phyloP scores from a whole-genome alignment of 64 coral and sea anemone genomes.

The Pocillopora verrucosa region DNA sequence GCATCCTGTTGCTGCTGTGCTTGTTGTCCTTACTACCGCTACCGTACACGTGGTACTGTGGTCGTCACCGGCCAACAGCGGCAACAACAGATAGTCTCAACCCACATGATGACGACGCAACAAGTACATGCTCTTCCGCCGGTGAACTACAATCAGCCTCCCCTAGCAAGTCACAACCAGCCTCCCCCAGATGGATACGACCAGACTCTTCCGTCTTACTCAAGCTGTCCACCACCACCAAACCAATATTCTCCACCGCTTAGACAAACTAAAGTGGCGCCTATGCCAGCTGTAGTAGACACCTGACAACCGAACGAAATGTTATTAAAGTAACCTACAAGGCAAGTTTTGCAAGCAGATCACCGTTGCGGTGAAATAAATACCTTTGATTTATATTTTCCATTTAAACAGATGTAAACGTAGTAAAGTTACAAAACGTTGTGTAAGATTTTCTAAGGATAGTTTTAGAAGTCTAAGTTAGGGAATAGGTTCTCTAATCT shows the following conservation, averaged over 20 bases:
- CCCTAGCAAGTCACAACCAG: not conserved
- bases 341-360: too few species aligned
- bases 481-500: too few species aligned
- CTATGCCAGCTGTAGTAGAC: not conserved
- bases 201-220: not conserved
- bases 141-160: not conserved
- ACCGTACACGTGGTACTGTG: not conserved
- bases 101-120: not conserved
- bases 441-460: too few species aligned
- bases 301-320: too few species aligned
- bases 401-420: too few species aligned
- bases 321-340: too few species aligned
- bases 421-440: too few species aligned
- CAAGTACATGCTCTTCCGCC: not conserved
- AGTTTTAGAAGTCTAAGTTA: too few species aligned
- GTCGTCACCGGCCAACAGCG: not conserved
- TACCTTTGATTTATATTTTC: too few species aligned
- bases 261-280: not conserved
- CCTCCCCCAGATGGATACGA: not conserved
- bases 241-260: not conserved
- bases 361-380: too few species aligned
- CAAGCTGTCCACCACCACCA: not conserved
- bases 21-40: slow-evolving; percentile 1
- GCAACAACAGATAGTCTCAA: not conserved
- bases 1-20: slow-evolving; percentile 10